Evolutionary conservation across 2,888 invertebrate species (phyloP), one percentile per base, ranked within the genome.

Genomic region (Drosophila kuntzei): DNA sequence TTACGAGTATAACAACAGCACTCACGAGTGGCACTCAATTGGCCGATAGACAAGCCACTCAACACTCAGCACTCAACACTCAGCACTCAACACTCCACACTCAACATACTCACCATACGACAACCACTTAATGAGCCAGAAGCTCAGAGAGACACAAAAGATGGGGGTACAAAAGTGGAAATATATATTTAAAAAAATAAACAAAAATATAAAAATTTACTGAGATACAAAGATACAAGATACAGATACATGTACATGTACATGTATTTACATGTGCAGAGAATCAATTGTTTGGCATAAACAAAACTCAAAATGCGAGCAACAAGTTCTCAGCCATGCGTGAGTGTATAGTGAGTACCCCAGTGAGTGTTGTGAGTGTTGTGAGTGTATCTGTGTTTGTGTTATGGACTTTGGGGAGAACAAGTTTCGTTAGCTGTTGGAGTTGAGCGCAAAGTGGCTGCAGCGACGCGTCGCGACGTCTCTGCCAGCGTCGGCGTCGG

Each of bases 91-190:
- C 65, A 58, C 41, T 54, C 53, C 12, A 60, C 71, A 70, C 89
- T 77, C 87, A 73, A 72, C 66, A 43, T 46, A 57, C 51, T 68
- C 71, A 54, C 25, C 51, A 53, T 29, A 58, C 71, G 79, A 87
- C 86, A 85, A 76, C 64, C 89, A 85, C 89, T 89, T 86, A 85
- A 86, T 89, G 89, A 87, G 79, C 64, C 79, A 71, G 67, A 64
- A 65, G 67, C 53, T 41, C 25, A 20, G 49, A 36, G 37, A 37
- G 25, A n/a, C 27, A 47, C 11, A 16, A 50, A 32, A 49, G 55
- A 61, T 16, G 34, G 44, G 25, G 25, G 9, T 18, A 22, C 32
- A 59, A 43, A 25, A 34, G 25, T 22, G 12, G 25, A 36, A 49
- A 53, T 18, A 53, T 37, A 47, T 14, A 36, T 12, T 12, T 5